These are phyloP conservation scores for Rhombomys opimus DNA, from an alignment of 2,113 vertebrate genomes.

Conservation along the genomic window DNA sequence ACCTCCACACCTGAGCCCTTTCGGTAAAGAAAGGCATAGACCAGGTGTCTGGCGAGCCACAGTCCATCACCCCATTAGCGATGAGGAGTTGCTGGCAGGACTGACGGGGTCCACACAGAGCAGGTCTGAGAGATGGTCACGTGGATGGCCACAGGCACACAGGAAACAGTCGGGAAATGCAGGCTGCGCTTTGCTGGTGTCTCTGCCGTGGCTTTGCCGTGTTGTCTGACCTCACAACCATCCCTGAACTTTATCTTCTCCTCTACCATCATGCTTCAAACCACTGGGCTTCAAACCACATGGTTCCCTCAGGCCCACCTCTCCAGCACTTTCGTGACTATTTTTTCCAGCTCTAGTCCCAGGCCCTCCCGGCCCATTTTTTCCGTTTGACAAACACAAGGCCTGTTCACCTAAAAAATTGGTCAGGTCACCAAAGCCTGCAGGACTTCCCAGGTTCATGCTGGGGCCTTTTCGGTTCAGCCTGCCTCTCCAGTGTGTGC, in stretches of 20 bases:
- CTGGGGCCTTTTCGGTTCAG: not conserved
- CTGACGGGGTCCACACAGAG: not conserved
- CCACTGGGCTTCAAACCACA: not conserved
- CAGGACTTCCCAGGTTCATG: not conserved
- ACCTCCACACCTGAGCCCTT: not conserved
- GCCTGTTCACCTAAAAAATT: not conserved
- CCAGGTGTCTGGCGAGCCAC: not conserved
- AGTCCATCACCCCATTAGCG: not conserved
- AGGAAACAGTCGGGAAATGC: not conserved
- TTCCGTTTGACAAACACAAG: not conserved
- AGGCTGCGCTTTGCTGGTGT: not conserved
- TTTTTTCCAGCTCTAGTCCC: not conserved
- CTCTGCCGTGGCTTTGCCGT: not conserved
- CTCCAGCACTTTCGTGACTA: not conserved
- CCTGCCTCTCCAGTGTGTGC: not conserved
- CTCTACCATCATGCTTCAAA: not conserved
- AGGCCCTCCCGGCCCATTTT: not conserved
- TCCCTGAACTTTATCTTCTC: not conserved
- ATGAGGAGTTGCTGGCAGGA: not conserved
- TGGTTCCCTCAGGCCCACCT: not conserved
- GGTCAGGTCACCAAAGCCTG: not conserved
- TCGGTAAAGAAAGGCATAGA: not conserved
- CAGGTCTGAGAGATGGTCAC: not conserved
- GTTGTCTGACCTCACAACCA: not conserved
- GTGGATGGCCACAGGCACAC: not conserved